Conservation (phyloP, 2,113 vertebrate genomes). For the Athene cunicularia region DNA sequence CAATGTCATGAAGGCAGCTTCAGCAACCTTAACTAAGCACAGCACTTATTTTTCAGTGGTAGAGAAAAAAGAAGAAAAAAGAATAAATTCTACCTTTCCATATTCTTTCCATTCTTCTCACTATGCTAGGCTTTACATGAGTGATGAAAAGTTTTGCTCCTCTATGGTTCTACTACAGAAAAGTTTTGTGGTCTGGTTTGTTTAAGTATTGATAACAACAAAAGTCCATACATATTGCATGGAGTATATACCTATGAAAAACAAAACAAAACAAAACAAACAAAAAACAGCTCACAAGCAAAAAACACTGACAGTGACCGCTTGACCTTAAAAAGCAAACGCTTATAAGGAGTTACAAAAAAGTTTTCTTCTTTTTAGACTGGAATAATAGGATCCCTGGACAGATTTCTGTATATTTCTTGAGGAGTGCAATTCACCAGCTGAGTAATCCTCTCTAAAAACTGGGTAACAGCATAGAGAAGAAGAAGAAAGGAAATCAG, state of each 20-base stretch:
- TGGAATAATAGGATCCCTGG: background rate
- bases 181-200: background rate
- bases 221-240: background rate
- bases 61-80: background rate
- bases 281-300: background rate
- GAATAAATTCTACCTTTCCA: background rate
- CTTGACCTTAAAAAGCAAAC: background rate
- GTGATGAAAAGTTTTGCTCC: background rate
- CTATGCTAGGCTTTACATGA: background rate
- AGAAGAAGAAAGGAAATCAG: background rate
- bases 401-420: background rate
- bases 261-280: background rate
- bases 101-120: background rate
- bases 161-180: background rate
- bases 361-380: background rate
- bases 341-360: background rate
- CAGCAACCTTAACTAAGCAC: background rate
- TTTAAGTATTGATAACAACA: background rate
- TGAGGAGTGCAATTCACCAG: background rate
- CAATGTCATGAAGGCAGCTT: conserved; percentile 23
- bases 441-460: background rate
- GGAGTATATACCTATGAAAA: background rate
- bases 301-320: background rate
- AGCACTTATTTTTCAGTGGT: background rate
- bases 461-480: background rate